These are phyloP conservation scores for Cylindroiulus punctatus DNA, from an alignment of 2,888 invertebrate genomes.

Conservation along the genomic window DNA sequence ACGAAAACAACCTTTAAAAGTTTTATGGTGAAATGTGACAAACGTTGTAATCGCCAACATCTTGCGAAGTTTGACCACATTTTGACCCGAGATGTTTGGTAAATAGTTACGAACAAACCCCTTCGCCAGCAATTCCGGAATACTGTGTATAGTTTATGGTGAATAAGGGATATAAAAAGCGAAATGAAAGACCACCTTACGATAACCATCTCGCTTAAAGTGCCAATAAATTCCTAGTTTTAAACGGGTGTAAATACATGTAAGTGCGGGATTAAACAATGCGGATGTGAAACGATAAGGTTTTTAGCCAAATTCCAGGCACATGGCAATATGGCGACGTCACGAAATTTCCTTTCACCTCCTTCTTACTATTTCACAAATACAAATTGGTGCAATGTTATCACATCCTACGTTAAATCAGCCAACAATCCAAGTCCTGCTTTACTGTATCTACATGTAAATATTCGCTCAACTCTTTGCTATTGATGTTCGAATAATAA, in stretches of 20 bases:
- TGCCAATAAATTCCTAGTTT: slow-evolving; percentile 32
- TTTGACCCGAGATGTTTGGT: neutral
- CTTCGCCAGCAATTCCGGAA: slow-evolving; percentile 12
- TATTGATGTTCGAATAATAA: neutral
- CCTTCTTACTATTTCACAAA: neutral
- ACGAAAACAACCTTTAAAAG: neutral
- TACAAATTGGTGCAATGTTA: neutral
- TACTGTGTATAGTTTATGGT: neutral
- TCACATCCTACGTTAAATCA: neutral
- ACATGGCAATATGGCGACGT: neutral
- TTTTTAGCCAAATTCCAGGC: neutral
- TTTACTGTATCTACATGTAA: too few species aligned
- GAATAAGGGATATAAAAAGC: slow-evolving; percentile 23
- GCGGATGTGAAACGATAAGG: slow-evolving; percentile 4
- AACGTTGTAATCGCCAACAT: neutral
- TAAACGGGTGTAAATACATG: slow-evolving; percentile 25
- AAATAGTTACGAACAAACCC: neutral
- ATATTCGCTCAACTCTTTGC: neutral
- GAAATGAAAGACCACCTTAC: slow-evolving; percentile 32
- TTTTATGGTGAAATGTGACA: slow-evolving; percentile 19
- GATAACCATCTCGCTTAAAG: slow-evolving; percentile 25
- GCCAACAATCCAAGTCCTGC: neutral
- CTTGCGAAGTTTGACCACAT: slow-evolving; percentile 15
- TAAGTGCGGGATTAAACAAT: slow-evolving; percentile 17
- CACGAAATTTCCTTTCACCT: neutral